A percentile compares a stretch with the other conserved stretches of the same genome.
Conservation (phyloP, 2,113 vertebrate genomes). For the Oryzias javanicus region DNA sequence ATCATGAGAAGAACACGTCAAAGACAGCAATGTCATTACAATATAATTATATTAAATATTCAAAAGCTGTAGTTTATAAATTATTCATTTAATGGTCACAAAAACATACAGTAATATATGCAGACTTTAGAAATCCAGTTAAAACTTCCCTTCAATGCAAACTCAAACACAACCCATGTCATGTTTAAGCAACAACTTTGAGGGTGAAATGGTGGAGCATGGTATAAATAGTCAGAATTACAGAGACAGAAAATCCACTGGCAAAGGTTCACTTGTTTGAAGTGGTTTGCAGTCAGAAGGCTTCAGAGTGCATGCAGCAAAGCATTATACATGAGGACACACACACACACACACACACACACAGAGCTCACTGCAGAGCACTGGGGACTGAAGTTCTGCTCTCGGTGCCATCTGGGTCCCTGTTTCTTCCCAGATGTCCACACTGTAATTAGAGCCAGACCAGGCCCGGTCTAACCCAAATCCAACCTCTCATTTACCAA, state of each 20-base stretch:
- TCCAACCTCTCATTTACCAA: slow-evolving; percentile 65
- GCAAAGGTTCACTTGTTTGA: slow-evolving; percentile 66
- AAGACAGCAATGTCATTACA: no score
- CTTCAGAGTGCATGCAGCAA: slow-evolving; percentile 18
- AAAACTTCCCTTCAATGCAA: background rate
- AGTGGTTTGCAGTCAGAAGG: slow-evolving; percentile 57
- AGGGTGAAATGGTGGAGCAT: slow-evolving; percentile 60
- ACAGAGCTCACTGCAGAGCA: slow-evolving; percentile 10
- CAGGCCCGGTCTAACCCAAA: slow-evolving; percentile 58
- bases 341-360: slow-evolving; percentile 12
- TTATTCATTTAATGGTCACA: no score
- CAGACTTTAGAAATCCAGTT: no score
- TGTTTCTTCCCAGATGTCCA: slow-evolving; percentile 58
- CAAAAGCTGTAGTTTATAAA: no score
- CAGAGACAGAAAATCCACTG: slow-evolving; percentile 76
- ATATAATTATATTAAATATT: no score
- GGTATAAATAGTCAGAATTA: slow-evolving; percentile 73
- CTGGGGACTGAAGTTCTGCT: slow-evolving; percentile 42
- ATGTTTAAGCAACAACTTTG: slow-evolving; percentile 18
- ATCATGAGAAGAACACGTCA: no score
- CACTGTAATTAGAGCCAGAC: slow-evolving; percentile 75
- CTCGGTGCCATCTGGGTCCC: slow-evolving; percentile 53
- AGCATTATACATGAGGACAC: background rate
- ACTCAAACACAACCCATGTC: slow-evolving; percentile 9
- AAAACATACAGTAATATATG: no score